A percentile compares a stretch with the other conserved stretches of the same genome.
phyloP scores from a whole-genome alignment of 1,140 invertebrate genomes.

The Dendrolimus punctatus region DNA sequence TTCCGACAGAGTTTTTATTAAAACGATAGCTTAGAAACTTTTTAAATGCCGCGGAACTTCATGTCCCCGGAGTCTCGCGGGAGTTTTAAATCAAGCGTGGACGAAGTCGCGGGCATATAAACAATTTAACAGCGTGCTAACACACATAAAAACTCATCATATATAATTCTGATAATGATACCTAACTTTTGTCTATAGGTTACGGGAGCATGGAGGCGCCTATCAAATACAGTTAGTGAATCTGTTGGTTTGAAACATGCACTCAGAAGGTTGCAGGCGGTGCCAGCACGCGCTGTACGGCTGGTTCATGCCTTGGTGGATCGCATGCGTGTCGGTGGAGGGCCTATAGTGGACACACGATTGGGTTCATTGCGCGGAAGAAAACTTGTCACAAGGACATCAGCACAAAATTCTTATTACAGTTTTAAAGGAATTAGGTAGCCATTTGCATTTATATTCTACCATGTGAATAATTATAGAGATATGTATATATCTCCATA shows the following conservation, averaged over 20 bases:
- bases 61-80: no score
- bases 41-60: no score
- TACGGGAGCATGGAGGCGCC: constrained; percentile 62
- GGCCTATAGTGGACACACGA: constrained; percentile 54
- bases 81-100: no score
- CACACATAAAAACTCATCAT: no score
- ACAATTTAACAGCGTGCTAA: no score
- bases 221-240: constrained; percentile 63
- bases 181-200: constrained; percentile 27
- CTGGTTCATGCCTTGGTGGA: constrained; percentile 64
- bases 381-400: constrained; percentile 67
- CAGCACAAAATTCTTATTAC: constrained; percentile 68
- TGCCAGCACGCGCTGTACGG: constrained; percentile 56
- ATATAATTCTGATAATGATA: no score
- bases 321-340: constrained; percentile 67
- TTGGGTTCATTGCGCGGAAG: constrained; percentile 70
- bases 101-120: no score
- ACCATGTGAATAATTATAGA: no score
- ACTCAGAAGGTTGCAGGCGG: constrained; percentile 53
- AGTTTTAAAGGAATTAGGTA: constrained; percentile 75
- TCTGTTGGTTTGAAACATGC: constrained; percentile 61
- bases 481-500: no score
- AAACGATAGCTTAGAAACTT: no score
- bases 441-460: constrained; percentile 2
- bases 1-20: no score